Percentiles rank a stretch among this genome's conserved stretches.
Conservation (phyloP, 2,113 vertebrate species). For the Benitochromis conjunctus region DNA sequence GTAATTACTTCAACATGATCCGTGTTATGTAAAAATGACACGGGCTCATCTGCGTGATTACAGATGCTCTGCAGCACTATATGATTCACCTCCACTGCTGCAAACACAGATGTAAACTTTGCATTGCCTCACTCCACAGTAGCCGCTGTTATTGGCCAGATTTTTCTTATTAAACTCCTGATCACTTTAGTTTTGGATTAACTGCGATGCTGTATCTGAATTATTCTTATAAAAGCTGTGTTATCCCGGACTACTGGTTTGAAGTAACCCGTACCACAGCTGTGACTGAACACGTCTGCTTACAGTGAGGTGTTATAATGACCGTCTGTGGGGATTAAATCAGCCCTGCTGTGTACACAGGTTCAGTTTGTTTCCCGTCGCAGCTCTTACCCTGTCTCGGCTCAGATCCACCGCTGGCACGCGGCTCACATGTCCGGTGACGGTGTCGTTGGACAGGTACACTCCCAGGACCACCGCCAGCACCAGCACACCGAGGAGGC, state of each 20-base stretch:
- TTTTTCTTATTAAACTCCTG: neutral
- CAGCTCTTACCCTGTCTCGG: conserved; percentile 63
- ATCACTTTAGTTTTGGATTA: neutral
- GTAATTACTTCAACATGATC: neutral
- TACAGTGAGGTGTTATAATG: neutral
- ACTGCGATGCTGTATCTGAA: neutral
- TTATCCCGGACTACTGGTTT: neutral
- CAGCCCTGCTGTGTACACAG: neutral
- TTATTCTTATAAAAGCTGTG: neutral
- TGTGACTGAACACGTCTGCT: neutral
- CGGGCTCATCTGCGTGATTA: neutral
- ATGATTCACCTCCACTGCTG: neutral
- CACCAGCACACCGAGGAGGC: conserved; percentile 62
- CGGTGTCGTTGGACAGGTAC: conserved; percentile 62
- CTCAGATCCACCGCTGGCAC: conserved; percentile 36
- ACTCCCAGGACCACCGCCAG: conserved; percentile 64
- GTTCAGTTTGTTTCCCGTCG: neutral
- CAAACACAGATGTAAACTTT: neutral
- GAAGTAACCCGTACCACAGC: neutral
- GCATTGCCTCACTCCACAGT: neutral
- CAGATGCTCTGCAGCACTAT: neutral
- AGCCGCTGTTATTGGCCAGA: neutral
- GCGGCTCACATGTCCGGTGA: neutral
- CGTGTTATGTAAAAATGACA: neutral
- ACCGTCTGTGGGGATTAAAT: neutral